phyloP scores from a whole-genome alignment of 2,888 invertebrate species.

The Dasypolia templi region DNA sequence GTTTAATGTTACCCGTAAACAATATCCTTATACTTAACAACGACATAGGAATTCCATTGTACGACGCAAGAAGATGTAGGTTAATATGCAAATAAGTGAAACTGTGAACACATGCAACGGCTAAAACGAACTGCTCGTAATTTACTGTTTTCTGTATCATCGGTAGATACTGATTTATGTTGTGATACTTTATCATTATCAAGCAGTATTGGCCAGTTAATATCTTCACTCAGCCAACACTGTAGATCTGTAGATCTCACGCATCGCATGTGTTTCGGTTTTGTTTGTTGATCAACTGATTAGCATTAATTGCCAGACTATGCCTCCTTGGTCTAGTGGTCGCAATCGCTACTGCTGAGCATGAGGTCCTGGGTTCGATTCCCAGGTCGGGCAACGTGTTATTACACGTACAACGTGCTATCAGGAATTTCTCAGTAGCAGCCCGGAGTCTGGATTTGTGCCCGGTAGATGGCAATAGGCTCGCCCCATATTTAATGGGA shows the following conservation, averaged over 20 bases:
- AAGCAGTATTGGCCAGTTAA: neutral
- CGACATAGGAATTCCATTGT: conserved; percentile 56
- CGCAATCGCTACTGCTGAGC: too few relatives aligned
- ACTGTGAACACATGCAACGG: conserved; percentile 48
- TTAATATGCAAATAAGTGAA: conserved; percentile 63
- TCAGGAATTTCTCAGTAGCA: too few relatives aligned
- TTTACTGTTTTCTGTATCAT: conserved; percentile 33
- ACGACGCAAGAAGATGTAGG: conserved; percentile 56
- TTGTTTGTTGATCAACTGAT: neutral
- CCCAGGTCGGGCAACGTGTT: too few relatives aligned
- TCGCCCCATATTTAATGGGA: too few relatives aligned
- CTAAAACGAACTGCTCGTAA: conserved; percentile 43
- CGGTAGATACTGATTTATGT: conserved; percentile 2
- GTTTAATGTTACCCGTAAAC: conserved; percentile 47
- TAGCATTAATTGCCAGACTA: neutral
- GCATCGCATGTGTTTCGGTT: neutral
- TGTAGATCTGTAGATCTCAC: neutral
- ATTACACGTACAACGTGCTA: too few relatives aligned
- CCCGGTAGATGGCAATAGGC: too few relatives aligned
- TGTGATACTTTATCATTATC: neutral
- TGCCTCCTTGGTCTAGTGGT: too few relatives aligned
- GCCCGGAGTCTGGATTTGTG: too few relatives aligned
- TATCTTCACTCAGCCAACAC: neutral
- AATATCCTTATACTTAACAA: conserved; percentile 45
- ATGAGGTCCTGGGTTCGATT: too few relatives aligned